Evolutionary conservation across 2,797 vertebrate species (phyloP).

Genomic region (Parauchenoglanis ngamensis): DNA sequence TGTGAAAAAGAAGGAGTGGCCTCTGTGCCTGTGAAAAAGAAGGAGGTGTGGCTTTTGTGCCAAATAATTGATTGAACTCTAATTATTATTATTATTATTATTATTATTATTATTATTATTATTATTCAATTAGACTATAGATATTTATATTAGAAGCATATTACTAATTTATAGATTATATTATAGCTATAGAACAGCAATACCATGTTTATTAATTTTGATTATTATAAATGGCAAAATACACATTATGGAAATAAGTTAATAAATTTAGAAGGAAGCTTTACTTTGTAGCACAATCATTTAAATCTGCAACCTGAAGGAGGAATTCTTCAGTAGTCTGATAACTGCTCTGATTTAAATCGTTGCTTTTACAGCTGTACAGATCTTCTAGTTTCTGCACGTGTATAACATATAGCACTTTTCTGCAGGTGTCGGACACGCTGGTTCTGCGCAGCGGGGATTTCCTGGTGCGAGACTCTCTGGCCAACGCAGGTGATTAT

Average conservation of each 20-base stretch:
- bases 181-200: not conserved
- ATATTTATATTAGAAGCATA: not conserved
- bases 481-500: constrained; percentile 88
- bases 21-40: not conserved
- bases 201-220: not conserved
- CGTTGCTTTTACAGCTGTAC: not conserved
- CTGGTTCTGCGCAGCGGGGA: constrained; percentile 90
- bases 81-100: not conserved
- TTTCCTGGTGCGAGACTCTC: constrained; percentile 93
- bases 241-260: not conserved
- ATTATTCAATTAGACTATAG: not conserved
- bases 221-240: not conserved
- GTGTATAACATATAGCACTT: not conserved
- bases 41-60: not conserved
- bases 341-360: not conserved
- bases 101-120: not conserved
- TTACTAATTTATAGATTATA: not conserved
- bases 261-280: not conserved
- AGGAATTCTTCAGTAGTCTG: not conserved
- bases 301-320: not conserved
- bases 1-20: too few relatives aligned
- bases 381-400: not conserved
- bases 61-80: not conserved
- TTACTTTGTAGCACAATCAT: not conserved
- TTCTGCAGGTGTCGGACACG: constrained; percentile 86